phyloP scores from a whole-genome alignment of 2,888 invertebrate species.

The Nomada fabriciana region DNA sequence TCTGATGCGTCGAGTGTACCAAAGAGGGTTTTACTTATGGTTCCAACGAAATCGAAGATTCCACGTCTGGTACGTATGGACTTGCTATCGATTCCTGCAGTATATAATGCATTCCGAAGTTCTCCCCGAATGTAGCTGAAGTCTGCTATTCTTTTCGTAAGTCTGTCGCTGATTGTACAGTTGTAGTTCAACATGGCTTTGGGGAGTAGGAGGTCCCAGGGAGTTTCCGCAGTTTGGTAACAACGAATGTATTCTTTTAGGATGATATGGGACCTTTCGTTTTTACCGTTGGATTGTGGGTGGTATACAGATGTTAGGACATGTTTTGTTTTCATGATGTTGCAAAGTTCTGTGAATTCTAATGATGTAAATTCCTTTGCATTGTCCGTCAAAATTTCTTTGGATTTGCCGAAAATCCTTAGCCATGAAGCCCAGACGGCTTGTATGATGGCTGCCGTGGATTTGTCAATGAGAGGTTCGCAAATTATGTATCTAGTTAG shows the following conservation, averaged over 20 bases:
- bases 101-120: slow-evolving; percentile 1
- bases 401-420: too few relatives aligned
- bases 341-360: too few relatives aligned
- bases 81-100: slow-evolving; percentile 2
- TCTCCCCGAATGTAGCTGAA: slow-evolving; percentile 9
- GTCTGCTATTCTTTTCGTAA: background rate
- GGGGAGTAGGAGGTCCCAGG: slow-evolving; percentile 6
- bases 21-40: slow-evolving; percentile 4
- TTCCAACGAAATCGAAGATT: slow-evolving; percentile 9
- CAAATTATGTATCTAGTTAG: too few relatives aligned
- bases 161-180: background rate
- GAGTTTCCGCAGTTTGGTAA: slow-evolving; percentile 10
- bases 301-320: too few relatives aligned
- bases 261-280: slow-evolving; percentile 13
- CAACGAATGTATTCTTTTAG: slow-evolving; percentile 17
- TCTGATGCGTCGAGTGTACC: slow-evolving; percentile 10
- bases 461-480: too few relatives aligned
- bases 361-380: too few relatives aligned
- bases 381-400: too few relatives aligned
- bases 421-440: too few relatives aligned
- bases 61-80: background rate
- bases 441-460: too few relatives aligned
- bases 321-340: too few relatives aligned
- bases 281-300: too few relatives aligned
- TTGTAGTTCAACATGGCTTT: slow-evolving; percentile 14